Conservation (phyloP, 2,888 invertebrate species). For the Aleiodes alternator region DNA sequence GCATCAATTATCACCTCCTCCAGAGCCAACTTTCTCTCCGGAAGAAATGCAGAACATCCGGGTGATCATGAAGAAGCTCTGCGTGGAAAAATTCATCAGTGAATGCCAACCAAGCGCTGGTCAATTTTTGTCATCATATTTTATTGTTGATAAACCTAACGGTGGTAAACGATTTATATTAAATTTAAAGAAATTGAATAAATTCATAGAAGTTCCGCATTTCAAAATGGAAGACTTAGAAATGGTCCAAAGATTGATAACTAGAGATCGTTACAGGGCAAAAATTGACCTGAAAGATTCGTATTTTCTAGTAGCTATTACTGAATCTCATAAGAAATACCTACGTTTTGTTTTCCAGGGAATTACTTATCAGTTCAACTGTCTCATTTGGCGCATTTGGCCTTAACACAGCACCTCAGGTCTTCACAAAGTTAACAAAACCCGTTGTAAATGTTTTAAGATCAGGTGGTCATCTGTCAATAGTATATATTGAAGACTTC, state of each 20-base stretch:
- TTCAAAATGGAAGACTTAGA: constrained; percentile 17
- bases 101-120: background rate
- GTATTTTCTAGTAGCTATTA: constrained; percentile 52
- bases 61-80: background rate
- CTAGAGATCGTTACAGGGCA: constrained; percentile 36
- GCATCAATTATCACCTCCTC: background rate
- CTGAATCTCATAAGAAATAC: constrained; percentile 53
- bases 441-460: background rate
- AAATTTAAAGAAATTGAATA: background rate
- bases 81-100: background rate
- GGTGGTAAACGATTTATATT: constrained; percentile 1
- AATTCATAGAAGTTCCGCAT: background rate
- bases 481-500: background rate
- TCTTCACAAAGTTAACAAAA: constrained; percentile 57
- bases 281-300: constrained; percentile 45
- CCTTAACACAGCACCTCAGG: constrained; percentile 55
- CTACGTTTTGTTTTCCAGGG: constrained; percentile 53
- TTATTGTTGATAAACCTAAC: constrained; percentile 4
- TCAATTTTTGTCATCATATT: constrained; percentile 9
- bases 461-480: background rate
- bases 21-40: background rate
- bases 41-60: background rate
- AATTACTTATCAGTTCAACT: constrained; percentile 32
- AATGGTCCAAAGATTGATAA: constrained; percentile 7
- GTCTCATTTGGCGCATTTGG: constrained; percentile 60